phyloP scores from a whole-genome alignment of 2,888 invertebrate species.

The Perizoma affinitatum region DNA sequence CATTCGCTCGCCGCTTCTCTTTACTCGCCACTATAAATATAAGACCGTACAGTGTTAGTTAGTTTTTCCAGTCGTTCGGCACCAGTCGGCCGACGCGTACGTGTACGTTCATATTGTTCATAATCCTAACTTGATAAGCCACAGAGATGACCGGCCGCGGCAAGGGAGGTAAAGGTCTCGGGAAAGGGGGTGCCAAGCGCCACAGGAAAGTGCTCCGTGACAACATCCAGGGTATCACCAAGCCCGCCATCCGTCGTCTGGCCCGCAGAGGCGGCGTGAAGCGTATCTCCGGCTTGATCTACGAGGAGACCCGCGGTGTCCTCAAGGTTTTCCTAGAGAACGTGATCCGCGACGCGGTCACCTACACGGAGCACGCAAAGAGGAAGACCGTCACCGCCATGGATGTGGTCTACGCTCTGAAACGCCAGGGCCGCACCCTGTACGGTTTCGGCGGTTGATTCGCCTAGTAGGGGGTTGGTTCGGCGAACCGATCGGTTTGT shows the following conservation, averaged over 20 bases:
- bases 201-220: slow-evolving; percentile 92
- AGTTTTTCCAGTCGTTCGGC: too few species aligned
- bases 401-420: slow-evolving; percentile 91
- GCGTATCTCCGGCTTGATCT: slow-evolving; percentile 89
- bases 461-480: slow-evolving; percentile 73
- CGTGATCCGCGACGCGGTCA: slow-evolving; percentile 93
- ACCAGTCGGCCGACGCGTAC: too few species aligned
- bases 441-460: slow-evolving; percentile 90
- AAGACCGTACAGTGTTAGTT: too few species aligned
- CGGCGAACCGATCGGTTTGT: slow-evolving; percentile 58
- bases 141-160: slow-evolving; percentile 90
- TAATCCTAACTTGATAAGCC: too few species aligned
- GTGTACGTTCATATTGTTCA: too few species aligned
- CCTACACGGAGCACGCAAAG: slow-evolving; percentile 91
- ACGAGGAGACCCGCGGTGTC: slow-evolving; percentile 91
- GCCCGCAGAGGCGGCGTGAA: slow-evolving; percentile 89
- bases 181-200: slow-evolving; percentile 92
- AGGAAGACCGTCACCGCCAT: slow-evolving; percentile 92
- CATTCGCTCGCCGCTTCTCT: too few species aligned
- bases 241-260: slow-evolving; percentile 90
- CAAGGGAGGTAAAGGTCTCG: slow-evolving; percentile 91
- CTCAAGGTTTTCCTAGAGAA: slow-evolving; percentile 92
- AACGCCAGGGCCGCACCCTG: slow-evolving; percentile 89
- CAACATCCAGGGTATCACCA: slow-evolving; percentile 92
- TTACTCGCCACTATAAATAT: too few species aligned